phyloP scores from a whole-genome alignment of 2,113 vertebrate species.

The Stomatorhinus ivindoensis region DNA sequence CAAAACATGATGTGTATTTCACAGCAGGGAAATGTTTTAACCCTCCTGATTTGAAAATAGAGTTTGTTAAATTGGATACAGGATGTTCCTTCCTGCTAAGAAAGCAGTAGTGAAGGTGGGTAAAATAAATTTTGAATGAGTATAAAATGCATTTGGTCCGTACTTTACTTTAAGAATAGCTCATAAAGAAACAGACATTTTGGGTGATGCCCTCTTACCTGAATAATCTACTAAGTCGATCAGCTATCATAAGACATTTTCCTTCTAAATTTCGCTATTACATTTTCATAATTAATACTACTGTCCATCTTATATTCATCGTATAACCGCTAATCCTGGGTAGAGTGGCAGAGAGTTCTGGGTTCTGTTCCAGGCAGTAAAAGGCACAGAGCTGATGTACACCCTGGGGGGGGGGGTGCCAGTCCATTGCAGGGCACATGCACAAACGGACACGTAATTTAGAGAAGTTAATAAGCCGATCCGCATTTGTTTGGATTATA shows the following conservation, averaged over 20 bases:
- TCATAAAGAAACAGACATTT: background rate
- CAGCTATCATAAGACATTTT: background rate
- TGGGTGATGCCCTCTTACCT: background rate
- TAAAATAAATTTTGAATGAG: background rate
- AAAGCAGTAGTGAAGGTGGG: background rate
- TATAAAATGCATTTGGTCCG: background rate
- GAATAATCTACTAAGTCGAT: background rate
- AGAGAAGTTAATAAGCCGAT: background rate
- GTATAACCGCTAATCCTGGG: background rate
- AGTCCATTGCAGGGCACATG: background rate
- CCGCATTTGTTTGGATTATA: background rate
- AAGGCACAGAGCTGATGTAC: background rate
- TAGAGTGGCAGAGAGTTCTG: background rate
- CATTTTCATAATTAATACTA: background rate
- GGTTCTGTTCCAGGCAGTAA: background rate
- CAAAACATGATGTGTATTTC: background rate
- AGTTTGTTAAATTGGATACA: background rate
- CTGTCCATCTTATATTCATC: background rate
- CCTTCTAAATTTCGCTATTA: background rate
- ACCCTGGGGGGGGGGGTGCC: background rate
- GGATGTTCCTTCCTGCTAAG: background rate
- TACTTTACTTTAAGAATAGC: background rate
- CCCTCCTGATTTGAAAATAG: background rate
- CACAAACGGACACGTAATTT: background rate
- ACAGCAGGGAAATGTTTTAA: background rate